Evolutionary conservation across 2,113 vertebrate species (phyloP).

Genomic region (Pionites leucogaster): DNA sequence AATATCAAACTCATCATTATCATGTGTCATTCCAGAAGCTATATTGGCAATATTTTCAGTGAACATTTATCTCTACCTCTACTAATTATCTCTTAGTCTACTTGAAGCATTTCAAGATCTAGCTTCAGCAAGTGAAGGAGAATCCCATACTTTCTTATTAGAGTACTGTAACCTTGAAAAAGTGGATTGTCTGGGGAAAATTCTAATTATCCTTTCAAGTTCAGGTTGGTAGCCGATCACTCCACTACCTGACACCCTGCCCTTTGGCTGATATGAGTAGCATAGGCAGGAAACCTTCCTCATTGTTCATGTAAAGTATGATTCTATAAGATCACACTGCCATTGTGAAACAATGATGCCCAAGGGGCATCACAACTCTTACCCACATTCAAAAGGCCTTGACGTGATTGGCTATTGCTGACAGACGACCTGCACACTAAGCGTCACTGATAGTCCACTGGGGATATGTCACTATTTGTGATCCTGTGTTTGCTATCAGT

Average conservation of each 20-base stretch:
- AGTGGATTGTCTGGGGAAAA: not conserved
- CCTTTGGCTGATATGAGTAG: accelerated
- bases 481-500: not conserved
- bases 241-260: not conserved
- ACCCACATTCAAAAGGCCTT: not conserved
- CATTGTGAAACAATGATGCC: not conserved
- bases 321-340: accelerated
- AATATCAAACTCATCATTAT: not conserved
- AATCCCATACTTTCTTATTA: not conserved
- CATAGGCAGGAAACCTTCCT: not conserved
- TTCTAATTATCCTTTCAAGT: not conserved
- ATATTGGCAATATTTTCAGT: not conserved
- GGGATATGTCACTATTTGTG: not conserved
- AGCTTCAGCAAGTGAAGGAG: not conserved
- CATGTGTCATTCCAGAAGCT: accelerated
- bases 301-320: accelerated
- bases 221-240: not conserved
- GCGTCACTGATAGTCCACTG: not conserved
- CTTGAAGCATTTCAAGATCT: not conserved
- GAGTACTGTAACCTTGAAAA: not conserved
- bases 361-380: accelerated
- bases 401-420: not conserved
- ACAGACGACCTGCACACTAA: not conserved
- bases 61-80: not conserved
- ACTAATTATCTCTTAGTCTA: not conserved